These are phyloP conservation scores for Jordanella pulchra DNA, from an alignment of 2,797 vertebrate species.

Conservation along the genomic window DNA sequence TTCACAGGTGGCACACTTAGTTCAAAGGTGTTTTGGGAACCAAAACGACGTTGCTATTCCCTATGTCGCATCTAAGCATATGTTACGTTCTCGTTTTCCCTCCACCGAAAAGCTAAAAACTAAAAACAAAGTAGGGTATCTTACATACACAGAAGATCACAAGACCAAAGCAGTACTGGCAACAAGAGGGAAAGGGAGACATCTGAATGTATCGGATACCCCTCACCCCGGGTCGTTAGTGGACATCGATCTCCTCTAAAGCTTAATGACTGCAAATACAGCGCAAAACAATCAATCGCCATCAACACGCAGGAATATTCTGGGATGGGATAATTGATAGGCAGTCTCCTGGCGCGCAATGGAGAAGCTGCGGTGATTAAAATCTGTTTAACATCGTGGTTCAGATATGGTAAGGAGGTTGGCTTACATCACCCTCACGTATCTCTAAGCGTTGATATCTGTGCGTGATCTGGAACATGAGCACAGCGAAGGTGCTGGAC, in stretches of 20 bases:
- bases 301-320: constrained; percentile 71
- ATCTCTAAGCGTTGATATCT: constrained; percentile 60
- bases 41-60: neutral
- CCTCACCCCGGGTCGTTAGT: constrained; percentile 71
- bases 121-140: neutral
- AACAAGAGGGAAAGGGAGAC: constrained; percentile 41
- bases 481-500: constrained; percentile 48
- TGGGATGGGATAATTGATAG: constrained; percentile 74
- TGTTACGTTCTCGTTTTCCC: neutral
- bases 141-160: neutral
- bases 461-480: constrained; percentile 60
- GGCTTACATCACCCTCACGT: constrained; percentile 43
- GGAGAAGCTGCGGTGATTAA: constrained; percentile 71
- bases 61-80: neutral
- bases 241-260: constrained; percentile 68
- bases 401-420: neutral
- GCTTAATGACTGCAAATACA: constrained; percentile 72
- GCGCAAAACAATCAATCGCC: constrained; percentile 72
- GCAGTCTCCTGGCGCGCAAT: constrained; percentile 67
- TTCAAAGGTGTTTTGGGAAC: neutral
- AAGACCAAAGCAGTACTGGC: constrained; percentile 29
- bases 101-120: no score
- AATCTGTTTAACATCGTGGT: constrained; percentile 65
- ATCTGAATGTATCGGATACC: constrained; percentile 56
- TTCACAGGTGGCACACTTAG: constrained; percentile 1